These are phyloP conservation scores for Xestoiulus laeticollis DNA, from an alignment of 2,888 invertebrate genomes.

Conservation along the genomic window DNA sequence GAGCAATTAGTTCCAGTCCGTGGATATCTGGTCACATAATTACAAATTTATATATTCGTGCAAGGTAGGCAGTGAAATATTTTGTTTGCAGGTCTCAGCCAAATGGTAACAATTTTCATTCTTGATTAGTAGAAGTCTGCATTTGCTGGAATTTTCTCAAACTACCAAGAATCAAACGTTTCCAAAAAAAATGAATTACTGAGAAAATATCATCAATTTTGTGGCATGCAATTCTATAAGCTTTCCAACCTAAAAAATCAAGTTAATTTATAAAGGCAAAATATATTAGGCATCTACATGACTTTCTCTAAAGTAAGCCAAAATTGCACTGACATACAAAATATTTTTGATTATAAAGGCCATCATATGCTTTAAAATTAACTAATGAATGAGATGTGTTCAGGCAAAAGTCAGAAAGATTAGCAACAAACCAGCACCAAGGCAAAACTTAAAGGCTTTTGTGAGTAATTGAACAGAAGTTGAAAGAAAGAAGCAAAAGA, in stretches of 20 bases:
- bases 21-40: too few relatives aligned
- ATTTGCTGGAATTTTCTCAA: neutral
- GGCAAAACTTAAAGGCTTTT: neutral
- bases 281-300: neutral
- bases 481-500: neutral
- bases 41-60: neutral
- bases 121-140: neutral
- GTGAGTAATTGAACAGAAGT: constrained; percentile 27
- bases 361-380: too few relatives aligned
- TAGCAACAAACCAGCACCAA: neutral
- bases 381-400: neutral
- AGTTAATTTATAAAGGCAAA: neutral
- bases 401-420: neutral
- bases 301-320: too few relatives aligned
- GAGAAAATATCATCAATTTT: neutral
- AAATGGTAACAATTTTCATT: neutral
- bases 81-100: neutral
- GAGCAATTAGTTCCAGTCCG: neutral
- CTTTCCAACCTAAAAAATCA: too few relatives aligned
- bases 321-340: too few relatives aligned
- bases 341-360: too few relatives aligned
- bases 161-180: neutral
- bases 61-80: neutral
- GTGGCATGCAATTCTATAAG: neutral
- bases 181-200: neutral